Evolutionary conservation across 2,113 vertebrate genomes (phyloP).

Genomic region (Chaetura pelagica): DNA sequence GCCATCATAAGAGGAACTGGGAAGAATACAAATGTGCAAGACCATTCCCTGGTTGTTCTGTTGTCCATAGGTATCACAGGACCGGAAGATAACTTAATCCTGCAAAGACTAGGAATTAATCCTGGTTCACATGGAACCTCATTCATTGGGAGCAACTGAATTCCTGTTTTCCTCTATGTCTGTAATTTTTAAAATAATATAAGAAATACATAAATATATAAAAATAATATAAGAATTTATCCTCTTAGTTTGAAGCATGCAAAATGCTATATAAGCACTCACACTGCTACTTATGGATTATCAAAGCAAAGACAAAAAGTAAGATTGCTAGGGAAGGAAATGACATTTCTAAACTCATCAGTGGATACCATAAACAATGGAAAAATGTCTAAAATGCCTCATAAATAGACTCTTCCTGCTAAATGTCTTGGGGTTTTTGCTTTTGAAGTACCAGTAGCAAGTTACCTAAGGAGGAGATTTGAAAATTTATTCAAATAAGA

Average conservation of each 20-base stretch:
- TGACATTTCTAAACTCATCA: background rate
- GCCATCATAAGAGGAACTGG: background rate
- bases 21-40: background rate
- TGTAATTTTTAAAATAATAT: background rate
- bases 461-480: background rate
- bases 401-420: constrained; percentile 28
- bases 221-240: background rate
- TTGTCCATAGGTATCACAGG: background rate
- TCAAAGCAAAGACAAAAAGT: constrained; percentile 6
- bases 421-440: background rate
- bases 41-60: background rate
- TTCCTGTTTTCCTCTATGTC: background rate
- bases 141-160: background rate
- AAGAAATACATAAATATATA: background rate
- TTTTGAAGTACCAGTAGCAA: background rate
- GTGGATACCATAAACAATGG: constrained; percentile 9
- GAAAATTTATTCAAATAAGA: background rate
- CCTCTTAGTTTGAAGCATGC: background rate
- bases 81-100: background rate
- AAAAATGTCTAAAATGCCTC: constrained; percentile 12
- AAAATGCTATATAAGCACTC: background rate
- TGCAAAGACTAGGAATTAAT: background rate
- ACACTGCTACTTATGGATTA: background rate
- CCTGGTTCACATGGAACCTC: background rate
- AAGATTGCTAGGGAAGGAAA: constrained; percentile 26